Evolutionary conservation across 1,140 invertebrate genomes (phyloP).

Genomic region (Drosophila carrolli): DNA sequence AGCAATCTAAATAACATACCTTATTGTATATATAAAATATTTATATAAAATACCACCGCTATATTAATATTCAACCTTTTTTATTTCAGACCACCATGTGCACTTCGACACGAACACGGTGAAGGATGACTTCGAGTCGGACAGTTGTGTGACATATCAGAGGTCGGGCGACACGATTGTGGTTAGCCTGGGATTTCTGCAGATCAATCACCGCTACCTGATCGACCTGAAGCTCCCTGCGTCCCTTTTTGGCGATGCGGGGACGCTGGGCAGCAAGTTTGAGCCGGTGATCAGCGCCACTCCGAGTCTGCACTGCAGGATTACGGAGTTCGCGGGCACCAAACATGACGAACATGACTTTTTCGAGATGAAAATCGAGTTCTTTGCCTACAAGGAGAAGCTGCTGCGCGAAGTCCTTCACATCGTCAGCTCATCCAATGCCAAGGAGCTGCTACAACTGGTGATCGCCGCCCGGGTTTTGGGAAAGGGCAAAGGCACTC

Average conservation of each 20-base stretch:
- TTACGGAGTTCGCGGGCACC: slow-evolving; percentile 72
- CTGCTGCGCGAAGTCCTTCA: slow-evolving; percentile 85
- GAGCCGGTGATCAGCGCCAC: slow-evolving; percentile 69
- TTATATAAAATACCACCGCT: too few relatives aligned
- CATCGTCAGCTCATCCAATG: slow-evolving; percentile 82
- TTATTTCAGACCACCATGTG: slow-evolving; percentile 80
- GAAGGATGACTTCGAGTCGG: slow-evolving; percentile 78
- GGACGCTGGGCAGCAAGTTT: slow-evolving; percentile 55
- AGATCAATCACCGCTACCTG: slow-evolving; percentile 83
- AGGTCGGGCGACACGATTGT: slow-evolving; percentile 72
- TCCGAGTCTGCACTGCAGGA: slow-evolving; percentile 81
- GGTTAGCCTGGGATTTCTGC: slow-evolving; percentile 84
- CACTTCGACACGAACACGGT: slow-evolving; percentile 81
- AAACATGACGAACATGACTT: slow-evolving; percentile 75
- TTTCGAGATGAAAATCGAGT: slow-evolving; percentile 85
- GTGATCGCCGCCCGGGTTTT: slow-evolving; percentile 84
- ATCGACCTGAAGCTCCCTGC: slow-evolving; percentile 80
- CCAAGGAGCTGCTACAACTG: slow-evolving; percentile 75
- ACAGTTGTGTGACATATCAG: slow-evolving; percentile 83
- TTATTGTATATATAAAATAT: too few relatives aligned
- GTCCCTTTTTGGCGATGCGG: slow-evolving; percentile 59
- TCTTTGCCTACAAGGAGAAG: slow-evolving; percentile 86
- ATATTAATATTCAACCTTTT: neutral
- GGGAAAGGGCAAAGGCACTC: slow-evolving; percentile 86
- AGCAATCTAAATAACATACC: too few relatives aligned